phyloP scores from a whole-genome alignment of 2,113 vertebrate genomes.

The Myiopsitta monachus region DNA sequence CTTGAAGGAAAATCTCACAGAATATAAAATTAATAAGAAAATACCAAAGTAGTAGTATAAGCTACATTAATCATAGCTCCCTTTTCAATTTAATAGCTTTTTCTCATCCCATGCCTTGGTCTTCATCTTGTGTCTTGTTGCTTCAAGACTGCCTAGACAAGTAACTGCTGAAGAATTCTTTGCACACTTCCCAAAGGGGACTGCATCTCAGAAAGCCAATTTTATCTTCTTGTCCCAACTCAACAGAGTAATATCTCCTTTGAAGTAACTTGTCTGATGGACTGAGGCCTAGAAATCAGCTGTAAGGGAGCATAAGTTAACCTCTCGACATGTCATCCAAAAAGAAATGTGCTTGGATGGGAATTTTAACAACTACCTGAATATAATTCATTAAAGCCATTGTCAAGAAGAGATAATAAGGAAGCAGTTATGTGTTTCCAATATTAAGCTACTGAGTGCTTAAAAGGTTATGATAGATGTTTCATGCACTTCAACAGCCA shows the following conservation, averaged over 20 bases:
- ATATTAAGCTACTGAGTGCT: conserved; percentile 30
- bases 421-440: conserved; percentile 39
- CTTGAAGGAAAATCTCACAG: not conserved
- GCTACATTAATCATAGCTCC: not conserved
- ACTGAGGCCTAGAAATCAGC: conserved; percentile 41
- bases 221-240: conserved; percentile 17
- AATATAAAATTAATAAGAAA: conserved; percentile 10
- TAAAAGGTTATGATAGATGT: conserved; percentile 49
- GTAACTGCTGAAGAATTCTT: not conserved
- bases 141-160: conserved; percentile 37
- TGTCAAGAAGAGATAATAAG: conserved; percentile 40
- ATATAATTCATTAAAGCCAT: conserved; percentile 30
- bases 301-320: conserved; percentile 49
- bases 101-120: conserved; percentile 3
- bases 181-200: conserved; percentile 11
- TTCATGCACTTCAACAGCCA: conserved; percentile 63
- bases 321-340: conserved; percentile 16
- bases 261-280: conserved; percentile 27
- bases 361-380: conserved; percentile 47
- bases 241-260: conserved; percentile 23
- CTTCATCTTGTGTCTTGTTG: conserved; percentile 15
- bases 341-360: not conserved
- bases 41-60: not conserved
- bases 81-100: not conserved
- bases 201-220: conserved; percentile 33